A percentile compares a stretch with the other conserved stretches of the same genome.
Evolutionary conservation across 2,797 vertebrate species (phyloP).

Genomic region (Pseudochirops corinnae): DNA sequence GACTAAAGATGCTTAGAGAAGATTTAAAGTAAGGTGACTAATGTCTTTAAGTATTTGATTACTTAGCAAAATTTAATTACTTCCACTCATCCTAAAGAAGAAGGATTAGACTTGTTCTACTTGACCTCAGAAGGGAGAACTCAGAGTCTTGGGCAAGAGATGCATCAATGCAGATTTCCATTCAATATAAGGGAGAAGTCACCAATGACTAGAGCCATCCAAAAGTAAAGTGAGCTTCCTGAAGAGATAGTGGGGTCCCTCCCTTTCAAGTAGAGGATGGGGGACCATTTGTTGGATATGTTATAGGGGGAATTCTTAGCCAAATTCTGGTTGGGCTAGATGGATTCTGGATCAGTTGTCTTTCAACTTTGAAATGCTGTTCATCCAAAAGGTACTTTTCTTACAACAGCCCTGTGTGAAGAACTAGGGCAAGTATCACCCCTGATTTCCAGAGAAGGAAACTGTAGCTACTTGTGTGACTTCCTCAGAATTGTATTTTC

Average conservation of each 20-base stretch:
- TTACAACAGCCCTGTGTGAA: neutral
- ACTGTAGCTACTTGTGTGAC: neutral
- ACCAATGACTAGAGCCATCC: neutral
- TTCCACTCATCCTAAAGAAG: neutral
- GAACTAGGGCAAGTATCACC: neutral
- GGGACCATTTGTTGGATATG: neutral
- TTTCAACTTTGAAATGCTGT: neutral
- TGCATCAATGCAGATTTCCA: neutral
- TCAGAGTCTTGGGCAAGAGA: neutral
- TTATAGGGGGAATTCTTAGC: neutral
- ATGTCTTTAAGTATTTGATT: neutral
- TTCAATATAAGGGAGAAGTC: neutral
- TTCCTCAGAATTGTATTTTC: neutral
- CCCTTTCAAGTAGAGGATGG: neutral
- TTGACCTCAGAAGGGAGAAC: neutral
- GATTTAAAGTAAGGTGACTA: neutral
- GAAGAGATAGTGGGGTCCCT: neutral
- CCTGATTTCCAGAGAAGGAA: neutral
- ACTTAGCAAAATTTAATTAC: neutral
- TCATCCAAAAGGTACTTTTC: neutral
- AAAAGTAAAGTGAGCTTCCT: neutral
- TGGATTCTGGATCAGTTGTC: neutral
- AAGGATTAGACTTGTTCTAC: neutral
- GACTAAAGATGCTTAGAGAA: neutral
- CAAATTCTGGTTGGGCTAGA: neutral